phyloP scores from a whole-genome alignment of 2,888 invertebrate genomes.

The Antitype chi region DNA sequence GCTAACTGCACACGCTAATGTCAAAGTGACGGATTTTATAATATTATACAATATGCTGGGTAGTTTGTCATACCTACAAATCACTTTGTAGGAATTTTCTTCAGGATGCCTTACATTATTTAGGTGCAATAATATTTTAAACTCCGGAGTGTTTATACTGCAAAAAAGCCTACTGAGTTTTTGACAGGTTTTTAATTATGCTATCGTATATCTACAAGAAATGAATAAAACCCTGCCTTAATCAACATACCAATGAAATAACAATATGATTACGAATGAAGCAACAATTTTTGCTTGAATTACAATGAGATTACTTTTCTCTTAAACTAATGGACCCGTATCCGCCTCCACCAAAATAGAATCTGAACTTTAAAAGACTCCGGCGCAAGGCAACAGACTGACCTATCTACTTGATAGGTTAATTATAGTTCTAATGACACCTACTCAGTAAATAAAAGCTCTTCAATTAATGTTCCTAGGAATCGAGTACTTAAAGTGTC shows the following conservation, averaged over 20 bases:
- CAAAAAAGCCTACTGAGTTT: background rate
- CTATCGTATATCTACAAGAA: background rate
- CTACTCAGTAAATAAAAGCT: constrained; percentile 31
- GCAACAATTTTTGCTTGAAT: background rate
- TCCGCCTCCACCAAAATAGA: background rate
- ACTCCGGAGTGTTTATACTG: background rate
- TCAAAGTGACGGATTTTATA: constrained; percentile 53
- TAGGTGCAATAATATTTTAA: background rate
- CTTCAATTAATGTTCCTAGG: constrained; percentile 15
- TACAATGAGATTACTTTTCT: background rate
- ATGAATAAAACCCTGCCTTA: background rate
- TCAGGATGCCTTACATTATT: background rate
- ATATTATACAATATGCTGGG: constrained; percentile 14
- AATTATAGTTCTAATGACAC: constrained; percentile 12
- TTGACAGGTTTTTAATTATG: background rate
- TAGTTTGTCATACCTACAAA: constrained; percentile 18
- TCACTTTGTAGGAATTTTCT: background rate
- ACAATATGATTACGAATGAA: background rate
- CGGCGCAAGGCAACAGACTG: background rate
- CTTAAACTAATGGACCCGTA: background rate
- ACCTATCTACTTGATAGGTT: background rate
- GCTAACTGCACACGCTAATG: constrained; percentile 54
- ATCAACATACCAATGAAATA: background rate
- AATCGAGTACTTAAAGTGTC: constrained; percentile 7
- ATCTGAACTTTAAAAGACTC: background rate